Evolutionary conservation across 2,888 invertebrate species (phyloP).

Genomic region (Lithophane leautieri): DNA sequence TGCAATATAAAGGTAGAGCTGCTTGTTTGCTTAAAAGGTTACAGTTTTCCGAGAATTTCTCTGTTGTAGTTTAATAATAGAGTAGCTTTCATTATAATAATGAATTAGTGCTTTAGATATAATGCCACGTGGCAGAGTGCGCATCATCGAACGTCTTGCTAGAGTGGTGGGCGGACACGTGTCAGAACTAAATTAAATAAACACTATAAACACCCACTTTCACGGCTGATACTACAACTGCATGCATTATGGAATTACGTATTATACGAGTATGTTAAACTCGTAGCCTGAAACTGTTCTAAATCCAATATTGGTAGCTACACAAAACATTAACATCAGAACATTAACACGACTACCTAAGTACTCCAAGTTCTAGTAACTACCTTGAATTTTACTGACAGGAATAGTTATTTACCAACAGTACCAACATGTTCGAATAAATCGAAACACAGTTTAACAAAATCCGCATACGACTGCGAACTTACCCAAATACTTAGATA

Average conservation of each 20-base stretch:
- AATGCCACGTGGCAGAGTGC: constrained; percentile 36
- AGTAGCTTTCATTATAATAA: constrained; percentile 21
- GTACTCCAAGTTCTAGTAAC: constrained; percentile 11
- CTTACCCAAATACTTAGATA: constrained; percentile 46
- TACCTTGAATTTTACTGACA: neutral
- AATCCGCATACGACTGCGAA: constrained; percentile 37
- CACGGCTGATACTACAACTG: neutral
- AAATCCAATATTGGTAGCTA: neutral
- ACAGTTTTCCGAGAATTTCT: constrained; percentile 7
- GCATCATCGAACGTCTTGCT: constrained; percentile 40
- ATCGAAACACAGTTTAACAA: constrained; percentile 34
- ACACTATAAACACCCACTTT: constrained; percentile 20
- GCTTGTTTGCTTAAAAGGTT: constrained; percentile 10
- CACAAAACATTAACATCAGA: neutral
- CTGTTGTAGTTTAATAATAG: neutral
- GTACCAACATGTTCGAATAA: constrained; percentile 7
- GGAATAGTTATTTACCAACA: neutral
- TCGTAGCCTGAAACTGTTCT: constrained; percentile 10
- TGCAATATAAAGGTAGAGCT: constrained; percentile 18
- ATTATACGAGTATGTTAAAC: too few relatives aligned
- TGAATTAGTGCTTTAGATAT: constrained; percentile 23
- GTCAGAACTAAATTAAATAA: constrained; percentile 30
- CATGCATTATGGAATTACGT: neutral
- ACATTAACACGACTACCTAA: constrained; percentile 6
- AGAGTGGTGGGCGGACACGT: constrained; percentile 53